Evolutionary conservation across 2,888 invertebrate genomes (phyloP), one percentile per base, ranked within the genome.

Genomic region (Idaea aversata): DNA sequence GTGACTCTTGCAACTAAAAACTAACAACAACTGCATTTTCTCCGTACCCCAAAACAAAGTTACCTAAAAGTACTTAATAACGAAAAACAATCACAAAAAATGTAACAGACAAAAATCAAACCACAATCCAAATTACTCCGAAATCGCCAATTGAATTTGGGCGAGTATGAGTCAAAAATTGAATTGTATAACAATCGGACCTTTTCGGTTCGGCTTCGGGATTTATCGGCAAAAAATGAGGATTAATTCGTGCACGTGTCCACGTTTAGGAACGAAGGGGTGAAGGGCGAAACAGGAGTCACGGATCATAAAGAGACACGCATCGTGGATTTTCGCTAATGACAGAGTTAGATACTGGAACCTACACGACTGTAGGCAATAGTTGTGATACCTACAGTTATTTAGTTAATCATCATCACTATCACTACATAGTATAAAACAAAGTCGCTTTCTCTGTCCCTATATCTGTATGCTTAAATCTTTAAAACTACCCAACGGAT

Each of bases 241-340:
- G 85, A 88, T 89, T 89, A 91, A 93, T 90, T 87, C 87, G 82
- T 85, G 84, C 91, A 91, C 92, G 91, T 92, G 91, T 88, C 86
- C 82, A 79, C 86, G 86, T 90, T 92, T 91, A 91, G 87, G 82
- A 82, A 66, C 76, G 82, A 87, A 90, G 85, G 90, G 90, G 87
- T 88, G 86, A 76, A 72, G 78, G 76, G 74, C 70, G 72, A 68
- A 70, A 70, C 72, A 75, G 81, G 77, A 86, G 90, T 90, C 88
- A 91, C 88, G 91, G 91, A 73, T 83, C 87, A 88, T 90, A 88
- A 88, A 88, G 83, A 88, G 92, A 91, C 90, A 91, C 88, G 92
- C 88, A 83, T 83, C 83, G 84, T 74, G 78, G 83, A 81, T 73
- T 80, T 77, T 80, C 81, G 82, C 84, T 92, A 90, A 91, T 88